phyloP scores from a whole-genome alignment of 2,113 vertebrate species.

The Dendrocopos noguchii region DNA sequence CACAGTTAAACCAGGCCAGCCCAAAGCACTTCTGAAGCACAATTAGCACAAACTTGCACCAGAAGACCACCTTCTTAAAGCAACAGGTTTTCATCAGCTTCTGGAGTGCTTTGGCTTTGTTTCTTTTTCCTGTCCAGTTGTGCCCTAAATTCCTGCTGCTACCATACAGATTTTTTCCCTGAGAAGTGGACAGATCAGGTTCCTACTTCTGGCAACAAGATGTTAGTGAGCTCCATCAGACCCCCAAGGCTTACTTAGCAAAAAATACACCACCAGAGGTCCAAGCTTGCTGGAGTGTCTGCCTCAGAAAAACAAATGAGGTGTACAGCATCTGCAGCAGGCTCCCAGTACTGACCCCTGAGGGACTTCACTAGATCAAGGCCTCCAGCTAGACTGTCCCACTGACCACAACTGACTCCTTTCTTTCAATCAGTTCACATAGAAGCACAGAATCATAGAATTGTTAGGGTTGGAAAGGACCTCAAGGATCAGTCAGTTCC shows the following conservation, averaged over 20 bases:
- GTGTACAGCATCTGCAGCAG: conserved; percentile 37
- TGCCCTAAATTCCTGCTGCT: not conserved
- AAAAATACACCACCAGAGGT: conserved; percentile 25
- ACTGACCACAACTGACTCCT: too few relatives aligned
- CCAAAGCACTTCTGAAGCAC: not conserved
- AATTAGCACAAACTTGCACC: not conserved
- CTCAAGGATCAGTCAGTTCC: too few relatives aligned
- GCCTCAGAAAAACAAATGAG: conserved; percentile 26
- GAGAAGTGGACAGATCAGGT: not conserved
- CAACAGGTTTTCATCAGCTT: not conserved
- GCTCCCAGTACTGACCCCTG: not conserved
- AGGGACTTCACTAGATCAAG: too few relatives aligned
- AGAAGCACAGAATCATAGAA: too few relatives aligned
- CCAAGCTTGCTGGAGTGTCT: conserved; percentile 32
- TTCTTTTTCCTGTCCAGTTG: not conserved
- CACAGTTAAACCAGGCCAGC: not conserved
- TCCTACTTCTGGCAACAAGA: not conserved
- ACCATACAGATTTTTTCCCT: not conserved
- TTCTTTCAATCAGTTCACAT: too few relatives aligned
- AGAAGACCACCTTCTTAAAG: not conserved
- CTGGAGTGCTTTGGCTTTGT: not conserved
- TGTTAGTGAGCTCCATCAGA: not conserved
- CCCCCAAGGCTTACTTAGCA: not conserved
- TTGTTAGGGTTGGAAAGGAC: too few relatives aligned
- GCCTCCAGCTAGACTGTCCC: too few relatives aligned